These are phyloP conservation scores for Paradoxurus hermaphroditus DNA, from an alignment of 2,113 vertebrate genomes.

Conservation along the genomic window DNA sequence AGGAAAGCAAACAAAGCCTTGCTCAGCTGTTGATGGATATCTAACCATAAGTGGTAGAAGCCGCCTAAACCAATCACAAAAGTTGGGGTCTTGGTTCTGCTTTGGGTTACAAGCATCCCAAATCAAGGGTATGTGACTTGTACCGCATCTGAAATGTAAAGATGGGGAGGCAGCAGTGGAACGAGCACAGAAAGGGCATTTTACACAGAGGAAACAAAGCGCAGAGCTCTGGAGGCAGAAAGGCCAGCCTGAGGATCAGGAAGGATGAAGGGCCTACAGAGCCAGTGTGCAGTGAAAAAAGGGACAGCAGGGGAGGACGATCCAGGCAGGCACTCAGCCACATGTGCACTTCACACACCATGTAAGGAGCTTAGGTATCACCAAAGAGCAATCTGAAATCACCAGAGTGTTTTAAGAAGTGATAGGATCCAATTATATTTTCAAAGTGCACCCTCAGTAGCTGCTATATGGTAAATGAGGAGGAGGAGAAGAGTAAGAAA, in stretches of 20 bases:
- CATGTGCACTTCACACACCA: background rate
- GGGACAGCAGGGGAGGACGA: fast-evolving
- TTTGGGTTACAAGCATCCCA: background rate
- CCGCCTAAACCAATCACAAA: background rate
- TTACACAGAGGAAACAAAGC: background rate
- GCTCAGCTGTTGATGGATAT: background rate
- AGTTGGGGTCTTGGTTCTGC: background rate
- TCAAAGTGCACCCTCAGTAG: background rate
- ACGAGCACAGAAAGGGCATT: background rate
- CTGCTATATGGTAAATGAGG: background rate
- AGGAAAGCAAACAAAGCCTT: background rate
- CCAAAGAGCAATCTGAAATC: background rate
- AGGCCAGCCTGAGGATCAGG: background rate
- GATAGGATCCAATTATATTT: background rate
- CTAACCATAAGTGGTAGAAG: background rate
- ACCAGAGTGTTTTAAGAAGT: background rate
- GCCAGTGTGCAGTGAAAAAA: fast-evolving
- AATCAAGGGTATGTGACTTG: too few species aligned
- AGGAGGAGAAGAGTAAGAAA: background rate
- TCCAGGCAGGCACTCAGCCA: fast-evolving
- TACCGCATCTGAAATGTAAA: background rate
- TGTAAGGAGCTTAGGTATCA: background rate
- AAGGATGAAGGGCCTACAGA: background rate
- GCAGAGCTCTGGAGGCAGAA: background rate
- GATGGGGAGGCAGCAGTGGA: fast-evolving